Conservation (phyloP, 2,113 vertebrate species). For the Vulpes ferrilata region DNA sequence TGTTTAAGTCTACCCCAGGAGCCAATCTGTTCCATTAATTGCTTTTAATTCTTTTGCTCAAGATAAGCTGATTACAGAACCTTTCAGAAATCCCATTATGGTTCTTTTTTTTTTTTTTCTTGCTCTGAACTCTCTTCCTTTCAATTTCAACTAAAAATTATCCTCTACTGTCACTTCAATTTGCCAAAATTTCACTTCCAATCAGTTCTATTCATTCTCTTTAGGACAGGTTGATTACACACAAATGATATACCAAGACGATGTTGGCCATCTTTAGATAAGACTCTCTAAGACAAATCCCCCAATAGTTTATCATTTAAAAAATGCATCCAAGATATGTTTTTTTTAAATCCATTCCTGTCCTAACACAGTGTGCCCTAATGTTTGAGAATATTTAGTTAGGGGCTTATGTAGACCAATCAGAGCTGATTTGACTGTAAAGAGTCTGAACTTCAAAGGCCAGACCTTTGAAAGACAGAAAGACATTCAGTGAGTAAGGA, state of each 20-base stretch:
- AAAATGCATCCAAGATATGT: not conserved
- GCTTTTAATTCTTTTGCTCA: constrained; percentile 50
- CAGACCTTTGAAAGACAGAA: not conserved
- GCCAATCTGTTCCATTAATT: constrained; percentile 44
- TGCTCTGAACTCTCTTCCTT: constrained; percentile 48
- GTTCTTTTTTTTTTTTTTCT: constrained; percentile 1
- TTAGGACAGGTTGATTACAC: constrained; percentile 29
- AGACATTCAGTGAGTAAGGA: not conserved
- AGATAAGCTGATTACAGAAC: constrained; percentile 46
- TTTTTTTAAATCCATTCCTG: not conserved
- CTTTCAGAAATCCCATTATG: constrained; percentile 50
- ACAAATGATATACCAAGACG: constrained; percentile 35
- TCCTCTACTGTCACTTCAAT: not conserved
- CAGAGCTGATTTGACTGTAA: not conserved
- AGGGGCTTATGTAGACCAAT: not conserved
- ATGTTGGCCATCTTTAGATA: constrained; percentile 22
- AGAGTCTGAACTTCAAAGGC: not conserved
- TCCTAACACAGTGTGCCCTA: not conserved
- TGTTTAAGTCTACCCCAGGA: not conserved
- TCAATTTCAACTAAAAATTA: constrained; percentile 49
- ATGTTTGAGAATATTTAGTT: not conserved
- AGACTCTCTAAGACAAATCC: not conserved
- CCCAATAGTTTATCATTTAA: not conserved
- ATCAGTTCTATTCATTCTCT: constrained; percentile 71
- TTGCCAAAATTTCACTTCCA: constrained; percentile 55